A percentile compares a stretch with the other conserved stretches of the same genome.
Evolutionary conservation across 2,113 vertebrate species (phyloP).

Genomic region (Panthera leo): DNA sequence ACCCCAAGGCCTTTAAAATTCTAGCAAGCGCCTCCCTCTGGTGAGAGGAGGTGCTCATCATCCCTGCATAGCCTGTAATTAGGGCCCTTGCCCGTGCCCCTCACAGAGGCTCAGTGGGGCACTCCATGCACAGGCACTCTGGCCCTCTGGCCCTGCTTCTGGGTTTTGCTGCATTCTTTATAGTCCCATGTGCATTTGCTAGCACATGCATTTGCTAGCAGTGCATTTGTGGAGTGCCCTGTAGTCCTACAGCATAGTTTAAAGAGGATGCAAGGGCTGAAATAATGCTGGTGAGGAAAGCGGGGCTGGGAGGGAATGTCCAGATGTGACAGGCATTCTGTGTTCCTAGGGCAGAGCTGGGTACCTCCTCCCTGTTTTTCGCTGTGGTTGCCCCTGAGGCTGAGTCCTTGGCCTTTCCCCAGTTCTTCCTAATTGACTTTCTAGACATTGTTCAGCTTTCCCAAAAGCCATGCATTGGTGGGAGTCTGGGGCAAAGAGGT

Average conservation of each 20-base stretch:
- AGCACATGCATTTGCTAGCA: background rate
- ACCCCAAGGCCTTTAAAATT: background rate
- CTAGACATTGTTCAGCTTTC: background rate
- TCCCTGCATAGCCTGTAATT: background rate
- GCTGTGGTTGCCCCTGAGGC: background rate
- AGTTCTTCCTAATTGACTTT: background rate
- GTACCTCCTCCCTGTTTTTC: background rate
- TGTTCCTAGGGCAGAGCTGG: background rate
- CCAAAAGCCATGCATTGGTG: background rate
- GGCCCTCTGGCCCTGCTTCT: accelerated
- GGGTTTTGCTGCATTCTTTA: background rate
- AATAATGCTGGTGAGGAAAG: background rate
- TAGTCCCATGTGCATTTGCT: background rate
- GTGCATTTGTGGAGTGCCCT: too few relatives aligned
- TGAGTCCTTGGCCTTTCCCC: background rate
- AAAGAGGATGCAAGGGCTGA: background rate
- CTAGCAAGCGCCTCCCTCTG: background rate
- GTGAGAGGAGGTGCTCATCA: background rate
- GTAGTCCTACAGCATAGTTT: background rate
- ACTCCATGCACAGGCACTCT: accelerated
- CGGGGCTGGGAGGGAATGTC: accelerated
- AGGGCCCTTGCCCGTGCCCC: background rate
- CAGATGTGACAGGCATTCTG: accelerated
- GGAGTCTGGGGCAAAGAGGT: background rate
- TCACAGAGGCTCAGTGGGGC: accelerated